Percentiles rank a stretch among this genome's conserved stretches.
Evolutionary conservation across 1,140 invertebrate genomes (phyloP).

Genomic region (Drosophila insularis): DNA sequence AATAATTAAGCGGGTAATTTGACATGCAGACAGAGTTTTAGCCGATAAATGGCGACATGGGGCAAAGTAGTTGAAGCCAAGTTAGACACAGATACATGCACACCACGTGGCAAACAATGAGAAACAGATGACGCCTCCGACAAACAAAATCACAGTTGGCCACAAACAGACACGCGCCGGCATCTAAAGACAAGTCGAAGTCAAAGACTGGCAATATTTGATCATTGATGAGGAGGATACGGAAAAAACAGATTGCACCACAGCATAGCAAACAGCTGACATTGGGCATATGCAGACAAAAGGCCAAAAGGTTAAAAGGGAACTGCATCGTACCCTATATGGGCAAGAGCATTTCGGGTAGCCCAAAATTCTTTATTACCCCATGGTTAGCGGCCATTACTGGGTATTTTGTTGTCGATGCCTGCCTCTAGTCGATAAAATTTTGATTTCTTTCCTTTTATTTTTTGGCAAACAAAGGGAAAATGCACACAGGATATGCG

Average conservation of each 20-base stretch:
- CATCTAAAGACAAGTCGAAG: conserved; percentile 27
- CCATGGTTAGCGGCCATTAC: not conserved
- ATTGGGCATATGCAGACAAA: conserved; percentile 47
- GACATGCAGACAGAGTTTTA: conserved; percentile 32
- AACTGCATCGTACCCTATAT: conserved; percentile 12
- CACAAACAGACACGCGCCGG: conserved; percentile 66
- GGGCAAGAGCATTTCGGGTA: no score
- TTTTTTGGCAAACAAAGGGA: conserved; percentile 59
- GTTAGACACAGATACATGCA: conserved; percentile 13
- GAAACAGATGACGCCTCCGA: conserved; percentile 56
- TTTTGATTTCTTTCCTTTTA: conserved; percentile 4
- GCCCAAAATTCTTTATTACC: no score
- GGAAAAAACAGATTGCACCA: conserved; percentile 72
- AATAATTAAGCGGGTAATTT: conserved; percentile 74
- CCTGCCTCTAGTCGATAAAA: not conserved
- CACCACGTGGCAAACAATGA: conserved; percentile 57
- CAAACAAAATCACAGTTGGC: conserved; percentile 73
- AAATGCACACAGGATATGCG: conserved; percentile 71
- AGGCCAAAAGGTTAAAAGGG: conserved; percentile 38
- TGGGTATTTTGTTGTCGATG: not conserved
- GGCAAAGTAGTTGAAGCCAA: conserved; percentile 21
- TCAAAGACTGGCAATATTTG: conserved; percentile 64
- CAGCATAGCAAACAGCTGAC: conserved; percentile 71
- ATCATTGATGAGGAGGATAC: conserved; percentile 59
- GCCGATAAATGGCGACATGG: not conserved